Evolutionary conservation across 92 coral and sea anemone species (phyloP), one percentile per base, ranked within the genome.

Genomic region (Umimayanthus chanpuru): DNA sequence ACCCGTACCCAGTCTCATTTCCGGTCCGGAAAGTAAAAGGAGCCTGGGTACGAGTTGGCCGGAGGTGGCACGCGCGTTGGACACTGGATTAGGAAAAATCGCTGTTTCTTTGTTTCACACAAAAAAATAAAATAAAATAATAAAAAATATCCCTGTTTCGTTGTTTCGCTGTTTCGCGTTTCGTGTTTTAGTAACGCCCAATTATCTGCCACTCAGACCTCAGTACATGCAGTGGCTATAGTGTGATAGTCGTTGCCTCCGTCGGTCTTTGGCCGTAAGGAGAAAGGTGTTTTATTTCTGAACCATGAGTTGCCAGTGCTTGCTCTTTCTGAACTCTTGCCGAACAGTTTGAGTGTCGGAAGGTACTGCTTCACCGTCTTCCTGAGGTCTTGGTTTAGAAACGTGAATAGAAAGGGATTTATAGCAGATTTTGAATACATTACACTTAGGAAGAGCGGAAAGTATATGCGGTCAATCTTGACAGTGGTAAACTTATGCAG

Each of bases 391-490:
- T 93, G 92, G 90, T 96, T 96, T 58, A 96, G 88, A 32, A 93
- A 90, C 8, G 97, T 93, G 44, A 93, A 92, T 58, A 96, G 70
- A 2, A 94, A 81, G 9, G 98, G 98, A 75, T 96, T 96, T n/a
- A 96, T 91, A 11, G 98, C 98, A 0, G 98, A 96, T 64, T 96
- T 96, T 0, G 98, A 90, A 79, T 93, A 96, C 98, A 96, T 96
- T 30, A 95, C 90, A 36, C 98, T 94, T 6, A 96, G 91, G 85
- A 96, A 96, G 15, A 94, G 81, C 38, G 86, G 86, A 64, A 96
- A 96, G 82, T 93, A 94, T 75, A 87, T 83, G 9, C 92, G 92
- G 15, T 90, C 94, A 3, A 94, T 89, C 73, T 89, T 85, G 4
- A 90, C 85, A 64, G 93, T 47, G 7, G 98, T 94, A 86, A 94